Percentiles rank a stretch among this genome's conserved stretches.
These are phyloP conservation scores for Acromyrmex charruanus DNA, from an alignment of 1,140 invertebrate genomes.

Conservation along the genomic window DNA sequence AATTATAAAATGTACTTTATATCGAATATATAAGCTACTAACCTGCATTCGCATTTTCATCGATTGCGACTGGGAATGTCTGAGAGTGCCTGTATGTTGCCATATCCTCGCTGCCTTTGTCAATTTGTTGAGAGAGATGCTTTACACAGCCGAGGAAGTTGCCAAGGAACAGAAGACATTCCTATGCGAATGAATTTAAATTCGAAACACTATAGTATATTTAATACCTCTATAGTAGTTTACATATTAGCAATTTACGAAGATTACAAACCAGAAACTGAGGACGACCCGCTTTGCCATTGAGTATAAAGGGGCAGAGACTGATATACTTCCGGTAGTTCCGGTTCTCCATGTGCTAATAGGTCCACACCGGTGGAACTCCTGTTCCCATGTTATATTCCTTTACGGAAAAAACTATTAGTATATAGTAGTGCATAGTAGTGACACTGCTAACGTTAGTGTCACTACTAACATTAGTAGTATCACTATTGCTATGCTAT, in stretches of 20 bases:
- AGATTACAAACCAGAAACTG: slow-evolving; percentile 85
- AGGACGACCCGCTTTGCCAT: too few relatives aligned
- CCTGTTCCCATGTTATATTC: too few relatives aligned
- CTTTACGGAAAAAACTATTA: too few relatives aligned
- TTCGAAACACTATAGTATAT: not conserved
- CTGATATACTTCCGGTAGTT: not conserved
- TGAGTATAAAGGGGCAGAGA: too few relatives aligned
- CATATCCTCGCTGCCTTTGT: slow-evolving; percentile 85
- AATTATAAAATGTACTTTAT: not conserved
- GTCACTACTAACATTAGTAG: too few relatives aligned
- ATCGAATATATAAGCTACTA: not conserved
- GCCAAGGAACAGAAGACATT: slow-evolving; percentile 92
- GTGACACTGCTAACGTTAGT: too few relatives aligned
- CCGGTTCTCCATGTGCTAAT: too few relatives aligned
- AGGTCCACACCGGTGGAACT: too few relatives aligned
- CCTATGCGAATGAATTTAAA: slow-evolving; percentile 83
- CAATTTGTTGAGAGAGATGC: slow-evolving; percentile 82
- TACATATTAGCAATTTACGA: not conserved
- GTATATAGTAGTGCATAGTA: too few relatives aligned
- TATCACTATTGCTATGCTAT: too few relatives aligned
- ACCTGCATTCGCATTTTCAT: slow-evolving; percentile 83
- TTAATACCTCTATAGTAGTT: not conserved
- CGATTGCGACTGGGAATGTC: slow-evolving; percentile 87
- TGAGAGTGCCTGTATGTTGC: slow-evolving; percentile 88
- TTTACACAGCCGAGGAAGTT: slow-evolving; percentile 86